Evolutionary conservation across 2,888 invertebrate species (phyloP).

Genomic region (Eugnorisma glareosa): DNA sequence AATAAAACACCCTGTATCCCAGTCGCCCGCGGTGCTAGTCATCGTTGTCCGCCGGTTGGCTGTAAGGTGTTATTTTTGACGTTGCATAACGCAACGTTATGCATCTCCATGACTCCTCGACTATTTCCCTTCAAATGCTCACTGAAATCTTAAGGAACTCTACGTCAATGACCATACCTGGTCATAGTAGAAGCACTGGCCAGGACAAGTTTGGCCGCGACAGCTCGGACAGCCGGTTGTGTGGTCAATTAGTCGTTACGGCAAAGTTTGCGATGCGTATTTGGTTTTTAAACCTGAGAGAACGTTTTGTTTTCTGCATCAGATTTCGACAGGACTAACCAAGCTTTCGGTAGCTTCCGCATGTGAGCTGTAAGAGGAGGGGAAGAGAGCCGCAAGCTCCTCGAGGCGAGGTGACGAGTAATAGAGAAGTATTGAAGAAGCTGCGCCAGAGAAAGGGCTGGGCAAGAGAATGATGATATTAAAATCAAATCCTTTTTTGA

Average conservation of each 20-base stretch:
- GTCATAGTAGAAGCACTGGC: not conserved
- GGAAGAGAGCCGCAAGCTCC: not conserved
- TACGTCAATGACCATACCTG: not conserved
- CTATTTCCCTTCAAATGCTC: slow-evolving; percentile 42
- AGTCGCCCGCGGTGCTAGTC: slow-evolving; percentile 75
- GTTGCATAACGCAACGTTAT: slow-evolving; percentile 65
- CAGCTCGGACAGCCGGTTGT: not conserved
- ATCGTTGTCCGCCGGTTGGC: slow-evolving; percentile 66
- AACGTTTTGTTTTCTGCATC: not conserved
- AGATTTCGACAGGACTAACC: not conserved
- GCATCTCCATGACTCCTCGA: slow-evolving; percentile 32
- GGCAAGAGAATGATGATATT: too few species aligned
- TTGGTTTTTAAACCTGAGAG: not conserved
- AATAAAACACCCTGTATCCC: slow-evolving; percentile 73
- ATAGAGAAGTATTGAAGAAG: too few species aligned
- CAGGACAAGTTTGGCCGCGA: not conserved
- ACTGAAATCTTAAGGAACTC: slow-evolving; percentile 13
- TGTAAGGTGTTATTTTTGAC: slow-evolving; percentile 79
- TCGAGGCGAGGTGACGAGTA: too few species aligned
- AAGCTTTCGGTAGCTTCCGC: not conserved
- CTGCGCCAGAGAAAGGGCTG: too few species aligned
- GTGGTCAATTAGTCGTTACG: not conserved
- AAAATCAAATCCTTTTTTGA: too few species aligned
- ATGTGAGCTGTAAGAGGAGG: not conserved
- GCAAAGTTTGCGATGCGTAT: not conserved